A percentile compares a stretch with the other conserved stretches of the same genome.
phyloP scores from a whole-genome alignment of 2,888 invertebrate species.

The Scaptomyza flava region DNA sequence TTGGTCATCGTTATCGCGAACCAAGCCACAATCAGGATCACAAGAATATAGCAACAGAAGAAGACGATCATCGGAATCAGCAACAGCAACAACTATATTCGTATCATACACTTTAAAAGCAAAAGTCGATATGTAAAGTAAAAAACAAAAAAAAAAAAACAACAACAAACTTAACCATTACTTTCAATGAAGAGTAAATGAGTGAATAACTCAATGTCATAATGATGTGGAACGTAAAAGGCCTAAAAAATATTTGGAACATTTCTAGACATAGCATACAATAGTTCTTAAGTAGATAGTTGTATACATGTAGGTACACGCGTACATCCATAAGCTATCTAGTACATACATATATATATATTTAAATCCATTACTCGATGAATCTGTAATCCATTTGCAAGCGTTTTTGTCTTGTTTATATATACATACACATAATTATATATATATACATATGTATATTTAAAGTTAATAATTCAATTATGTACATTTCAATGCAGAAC shows the following conservation, averaged over 20 bases:
- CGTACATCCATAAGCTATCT: slow-evolving; percentile 42
- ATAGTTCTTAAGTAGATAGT: slow-evolving; percentile 32
- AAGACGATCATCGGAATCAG: slow-evolving; percentile 29
- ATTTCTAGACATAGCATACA: slow-evolving; percentile 40
- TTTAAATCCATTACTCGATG: slow-evolving; percentile 44
- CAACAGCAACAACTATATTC: slow-evolving; percentile 44
- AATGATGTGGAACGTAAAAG: slow-evolving; percentile 45
- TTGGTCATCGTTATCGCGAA: slow-evolving; percentile 23
- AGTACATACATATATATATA: slow-evolving; percentile 34
- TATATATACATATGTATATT: slow-evolving; percentile 20
- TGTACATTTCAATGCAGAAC: slow-evolving; percentile 60
- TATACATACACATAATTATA: slow-evolving; percentile 6
- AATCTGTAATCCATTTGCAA: slow-evolving; percentile 70
- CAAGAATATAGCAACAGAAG: slow-evolving; percentile 7
- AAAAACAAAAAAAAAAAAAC: slow-evolving; percentile 2
- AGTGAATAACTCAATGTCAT: slow-evolving; percentile 37
- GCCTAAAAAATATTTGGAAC: slow-evolving; percentile 44
- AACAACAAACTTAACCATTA: not conserved
- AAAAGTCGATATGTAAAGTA: slow-evolving; percentile 35
- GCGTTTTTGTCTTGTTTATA: slow-evolving; percentile 73
- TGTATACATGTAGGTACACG: slow-evolving; percentile 25
- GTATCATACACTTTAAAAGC: slow-evolving; percentile 57
- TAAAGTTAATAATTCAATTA: slow-evolving; percentile 64
- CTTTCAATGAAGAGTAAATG: slow-evolving; percentile 9
- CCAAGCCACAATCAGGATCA: slow-evolving; percentile 17